These are phyloP conservation scores for Phymanthus crucifer DNA, from an alignment of 92 coral and sea anemone genomes.

Conservation along the genomic window DNA sequence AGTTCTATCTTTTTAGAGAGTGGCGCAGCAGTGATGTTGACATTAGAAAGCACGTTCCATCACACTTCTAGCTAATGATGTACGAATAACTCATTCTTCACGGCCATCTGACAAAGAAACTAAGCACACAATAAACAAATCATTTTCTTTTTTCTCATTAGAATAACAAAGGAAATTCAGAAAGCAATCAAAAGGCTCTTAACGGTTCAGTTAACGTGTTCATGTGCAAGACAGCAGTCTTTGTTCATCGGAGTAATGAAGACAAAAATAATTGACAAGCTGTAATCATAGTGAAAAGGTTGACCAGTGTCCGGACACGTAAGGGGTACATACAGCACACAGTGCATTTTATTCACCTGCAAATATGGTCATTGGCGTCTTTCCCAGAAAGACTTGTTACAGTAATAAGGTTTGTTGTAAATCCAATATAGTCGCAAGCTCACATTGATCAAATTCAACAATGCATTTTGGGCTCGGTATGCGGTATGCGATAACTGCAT, in stretches of 20 bases:
- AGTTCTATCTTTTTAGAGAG: not conserved
- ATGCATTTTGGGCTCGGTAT: too few species aligned
- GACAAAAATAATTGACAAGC: too few species aligned
- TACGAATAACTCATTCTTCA: conserved; percentile 5
- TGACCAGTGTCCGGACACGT: not conserved
- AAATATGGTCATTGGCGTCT: too few species aligned
- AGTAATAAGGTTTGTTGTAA: too few species aligned
- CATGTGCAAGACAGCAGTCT: not conserved
- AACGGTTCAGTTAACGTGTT: not conserved
- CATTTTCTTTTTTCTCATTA: not conserved
- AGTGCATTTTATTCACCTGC: too few species aligned
- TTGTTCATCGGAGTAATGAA: not conserved
- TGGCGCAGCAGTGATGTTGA: not conserved
- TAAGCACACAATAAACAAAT: conserved; percentile 26
- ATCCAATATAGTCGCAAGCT: too few species aligned
- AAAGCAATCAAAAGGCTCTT: conserved; percentile 6
- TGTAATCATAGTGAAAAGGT: not conserved
- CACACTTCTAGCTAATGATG: conserved; percentile 23
- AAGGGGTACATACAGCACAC: too few species aligned
- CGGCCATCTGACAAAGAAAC: conserved; percentile 1
- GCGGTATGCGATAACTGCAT: too few species aligned
- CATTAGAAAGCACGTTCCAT: not conserved
- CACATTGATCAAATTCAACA: too few species aligned
- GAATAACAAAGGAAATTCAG: conserved; percentile 7
- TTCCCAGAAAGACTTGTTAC: too few species aligned